Base-by-base conservation (phyloP, 1,140 invertebrate genomes). In the Propsilocerus akamusi region DNA sequence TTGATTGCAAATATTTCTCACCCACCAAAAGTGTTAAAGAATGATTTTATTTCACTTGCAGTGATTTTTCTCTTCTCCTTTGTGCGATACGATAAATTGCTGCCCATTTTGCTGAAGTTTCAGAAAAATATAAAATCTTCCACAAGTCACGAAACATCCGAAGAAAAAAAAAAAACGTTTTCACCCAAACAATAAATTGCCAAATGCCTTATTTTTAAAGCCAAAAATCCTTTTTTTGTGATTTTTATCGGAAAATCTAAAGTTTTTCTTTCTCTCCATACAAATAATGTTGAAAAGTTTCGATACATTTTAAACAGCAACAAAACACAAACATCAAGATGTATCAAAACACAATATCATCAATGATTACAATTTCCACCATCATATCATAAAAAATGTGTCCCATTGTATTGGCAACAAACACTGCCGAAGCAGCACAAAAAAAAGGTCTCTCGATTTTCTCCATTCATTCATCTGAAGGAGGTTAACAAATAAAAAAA, bases 351-450 rank as follows among this genome's bases (percentile, higher is more conserved):
- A 41, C 17, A 41, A 41, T 41, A 20, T 14, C 34, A 41, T 41
- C 34, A 41, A 37, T 37, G 32, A 37, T 37, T 17, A 17, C 32
- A 37, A 41, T 41, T 41, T 41, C 34, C 34, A 41, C 34, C 17
- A 41, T 41, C 34, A n/a, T n/a, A n/a, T n/a, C n/a, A 41, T 41
- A 41, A 41, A 41, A 41, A 30, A 30, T 5, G n/a, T n/a, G n/a
- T n/a, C n/a, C n/a, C 5, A 8, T 17, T 20, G 34, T 37, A 41
- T 30, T 30, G 17, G 34, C n/a, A n/a, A n/a, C n/a, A n/a, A n/a
- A n/a, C n/a, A n/a, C n/a, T n/a, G n/a, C n/a, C n/a, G n/a, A n/a
- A n/a, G n/a, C n/a, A n/a, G n/a, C n/a, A n/a, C n/a, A 30, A 30
- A 41, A 41, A 41, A 41, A 41, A 20, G 34, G 32, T 37, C 14